Conservation (phyloP, 2,888 invertebrate genomes). For the Cataglyphis albicans region DNA sequence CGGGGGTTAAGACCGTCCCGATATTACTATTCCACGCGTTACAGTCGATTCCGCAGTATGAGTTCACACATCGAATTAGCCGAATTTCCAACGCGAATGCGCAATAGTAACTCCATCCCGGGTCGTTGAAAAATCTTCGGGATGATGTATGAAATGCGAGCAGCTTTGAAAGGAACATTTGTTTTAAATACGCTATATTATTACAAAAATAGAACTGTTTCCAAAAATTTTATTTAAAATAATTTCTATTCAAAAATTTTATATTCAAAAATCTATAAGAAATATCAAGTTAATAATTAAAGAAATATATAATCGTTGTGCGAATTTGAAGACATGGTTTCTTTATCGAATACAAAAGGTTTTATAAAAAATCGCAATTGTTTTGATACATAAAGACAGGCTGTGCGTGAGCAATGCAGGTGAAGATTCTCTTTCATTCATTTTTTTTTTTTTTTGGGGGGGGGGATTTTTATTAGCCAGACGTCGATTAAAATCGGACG, state of each 20-base stretch:
- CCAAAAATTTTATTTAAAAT: not conserved
- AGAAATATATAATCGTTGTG: not conserved
- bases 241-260: not conserved
- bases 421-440: not conserved
- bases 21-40: constrained; percentile 52
- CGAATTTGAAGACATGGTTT: not conserved
- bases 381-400: not conserved
- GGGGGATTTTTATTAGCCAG: constrained; percentile 41
- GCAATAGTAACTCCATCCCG: constrained; percentile 11
- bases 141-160: constrained; percentile 1
- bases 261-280: not conserved
- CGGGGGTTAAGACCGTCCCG: constrained; percentile 58
- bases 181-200: not conserved
- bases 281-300: not conserved
- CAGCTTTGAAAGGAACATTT: not conserved
- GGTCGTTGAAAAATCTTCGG: constrained; percentile 15
- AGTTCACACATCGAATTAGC: constrained; percentile 49
- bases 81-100: constrained; percentile 40
- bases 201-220: not conserved
- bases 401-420: constrained; percentile 4
- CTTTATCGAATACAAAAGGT: not conserved
- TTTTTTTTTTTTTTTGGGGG: not conserved
- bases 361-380: not conserved
- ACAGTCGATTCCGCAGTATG: constrained; percentile 33
- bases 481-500: constrained; percentile 55